These are phyloP conservation scores for Odocoileus hemionus DNA, from an alignment of 2,113 vertebrate species.

Conservation along the genomic window DNA sequence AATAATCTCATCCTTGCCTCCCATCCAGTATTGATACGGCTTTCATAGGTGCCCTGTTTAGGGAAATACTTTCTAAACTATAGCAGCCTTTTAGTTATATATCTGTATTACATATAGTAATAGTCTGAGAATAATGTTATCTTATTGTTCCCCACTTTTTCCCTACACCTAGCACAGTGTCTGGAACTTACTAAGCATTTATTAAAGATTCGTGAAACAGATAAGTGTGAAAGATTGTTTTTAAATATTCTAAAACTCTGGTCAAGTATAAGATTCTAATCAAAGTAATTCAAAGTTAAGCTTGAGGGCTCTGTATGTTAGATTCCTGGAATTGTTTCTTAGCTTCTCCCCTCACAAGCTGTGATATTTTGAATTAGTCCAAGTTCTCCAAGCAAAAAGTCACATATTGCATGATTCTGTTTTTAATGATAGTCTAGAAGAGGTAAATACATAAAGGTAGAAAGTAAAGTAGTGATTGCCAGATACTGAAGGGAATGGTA, in stretches of 20 bases:
- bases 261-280: background rate
- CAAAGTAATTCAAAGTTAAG: background rate
- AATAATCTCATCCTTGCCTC: background rate
- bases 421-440: background rate
- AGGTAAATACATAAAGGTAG: background rate
- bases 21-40: background rate
- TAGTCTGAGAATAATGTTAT: background rate
- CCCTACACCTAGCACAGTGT: background rate
- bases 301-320: background rate
- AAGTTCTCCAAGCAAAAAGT: background rate
- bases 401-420: background rate
- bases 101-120: background rate
- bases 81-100: background rate
- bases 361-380: background rate
- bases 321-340: background rate
- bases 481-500: background rate
- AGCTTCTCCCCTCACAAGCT: background rate
- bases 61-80: background rate
- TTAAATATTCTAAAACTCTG: background rate
- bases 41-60: background rate
- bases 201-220: background rate
- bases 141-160: background rate
- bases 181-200: background rate
- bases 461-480: background rate
- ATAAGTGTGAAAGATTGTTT: background rate